Conservation (phyloP, 2,113 vertebrate species). For the Gulo gulo region DNA sequence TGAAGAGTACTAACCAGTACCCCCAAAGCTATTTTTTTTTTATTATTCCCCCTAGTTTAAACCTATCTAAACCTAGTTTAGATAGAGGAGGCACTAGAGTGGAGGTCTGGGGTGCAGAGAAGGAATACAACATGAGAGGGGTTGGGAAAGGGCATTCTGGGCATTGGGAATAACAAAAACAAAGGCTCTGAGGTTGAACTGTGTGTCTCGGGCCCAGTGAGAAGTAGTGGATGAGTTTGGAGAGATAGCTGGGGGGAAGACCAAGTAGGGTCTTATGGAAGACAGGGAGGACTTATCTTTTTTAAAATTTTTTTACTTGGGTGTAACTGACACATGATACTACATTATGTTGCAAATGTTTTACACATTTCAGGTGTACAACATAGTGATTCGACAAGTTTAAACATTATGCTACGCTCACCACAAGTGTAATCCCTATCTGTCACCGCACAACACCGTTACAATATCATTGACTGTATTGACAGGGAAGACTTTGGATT, state of each 20-base stretch:
- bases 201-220: background rate
- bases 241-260: background rate
- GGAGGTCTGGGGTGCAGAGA: background rate
- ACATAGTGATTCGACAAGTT: background rate
- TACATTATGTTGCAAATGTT: background rate
- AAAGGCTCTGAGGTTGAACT: background rate
- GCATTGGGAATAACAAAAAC: background rate
- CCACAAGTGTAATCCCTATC: background rate
- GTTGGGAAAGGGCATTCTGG: background rate
- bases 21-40: background rate
- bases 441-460: background rate
- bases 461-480: background rate
- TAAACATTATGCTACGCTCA: background rate
- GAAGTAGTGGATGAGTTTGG: background rate
- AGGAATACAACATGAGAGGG: background rate
- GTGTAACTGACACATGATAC: background rate
- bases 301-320: background rate
- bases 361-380: background rate
- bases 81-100: background rate
- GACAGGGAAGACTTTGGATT: background rate
- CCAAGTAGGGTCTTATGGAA: background rate
- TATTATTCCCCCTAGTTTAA: background rate
- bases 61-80: background rate
- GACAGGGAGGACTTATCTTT: background rate
- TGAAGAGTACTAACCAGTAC: background rate